Evolutionary conservation across 2,888 invertebrate species (phyloP), one percentile per base, ranked within the genome.

Genomic region (Epirrita christyi): DNA sequence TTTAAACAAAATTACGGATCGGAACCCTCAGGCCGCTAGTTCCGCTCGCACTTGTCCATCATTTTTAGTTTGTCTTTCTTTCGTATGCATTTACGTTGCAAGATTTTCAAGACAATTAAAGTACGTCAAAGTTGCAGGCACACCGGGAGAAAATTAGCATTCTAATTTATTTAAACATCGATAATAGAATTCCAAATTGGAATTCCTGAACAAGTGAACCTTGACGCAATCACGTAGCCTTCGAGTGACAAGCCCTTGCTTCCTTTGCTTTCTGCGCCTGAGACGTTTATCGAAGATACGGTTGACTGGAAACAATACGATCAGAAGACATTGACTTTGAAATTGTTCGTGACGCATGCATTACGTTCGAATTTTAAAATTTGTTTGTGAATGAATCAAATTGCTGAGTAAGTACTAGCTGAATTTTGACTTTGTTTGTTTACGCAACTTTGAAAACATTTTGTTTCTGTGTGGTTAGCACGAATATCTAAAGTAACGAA

Each of bases 291-390:
- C 62, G 41, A 52, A 46, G 73, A 73, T 67, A 82, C 69, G 83
- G 76, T 72, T 83, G 77, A 83, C 63, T 78, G 78, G 68, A 59
- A 77, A 84, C 85, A 86, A 85, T 83, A 70, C 67, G 54, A 43
- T 58, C 56, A 59, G 55, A 58, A 59, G 63, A 50, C 63, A 62
- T 74, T 77, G 75, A 72, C 80, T 79, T 80, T 81, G 75, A 75
- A 75, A 59, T 32, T 32, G 42, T 21, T 50, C 46, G 49, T 62
- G 56, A 63, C 53, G 63, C 54, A 49, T 44, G 36, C 32, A 15
- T 11, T 50, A 54, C 43, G 27, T 48, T 52, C 44, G 9, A 10
- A 7, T 14, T 38, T 7, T 7, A 14, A 3, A 38, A 38, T 38
- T 38, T 14, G 36, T 0, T 38, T 38, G 1, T 5, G 14, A 14